Evolutionary conservation across 2,888 invertebrate genomes (phyloP).

Genomic region (Schizotus pectinicornis): DNA sequence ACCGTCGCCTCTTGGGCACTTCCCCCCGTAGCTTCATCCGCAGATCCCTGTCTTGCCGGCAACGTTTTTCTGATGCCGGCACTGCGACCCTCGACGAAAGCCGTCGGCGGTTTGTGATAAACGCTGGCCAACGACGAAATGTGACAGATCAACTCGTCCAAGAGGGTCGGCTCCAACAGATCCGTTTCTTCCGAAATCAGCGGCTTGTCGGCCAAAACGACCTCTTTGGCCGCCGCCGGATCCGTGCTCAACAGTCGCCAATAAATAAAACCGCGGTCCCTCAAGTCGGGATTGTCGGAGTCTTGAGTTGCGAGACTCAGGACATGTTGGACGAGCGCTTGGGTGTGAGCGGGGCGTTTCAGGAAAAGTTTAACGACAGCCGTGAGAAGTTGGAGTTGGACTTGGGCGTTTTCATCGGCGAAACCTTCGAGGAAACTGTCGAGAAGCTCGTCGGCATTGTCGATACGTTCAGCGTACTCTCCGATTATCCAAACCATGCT

Average conservation of each 20-base stretch:
- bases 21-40: slow-evolving; percentile 52
- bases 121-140: slow-evolving; percentile 96
- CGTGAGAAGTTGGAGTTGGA: slow-evolving; percentile 92
- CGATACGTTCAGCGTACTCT: slow-evolving; percentile 99
- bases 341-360: slow-evolving; percentile 97
- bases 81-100: slow-evolving; percentile 90
- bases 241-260: slow-evolving; percentile 98
- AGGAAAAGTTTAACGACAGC: slow-evolving; percentile 98
- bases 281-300: slow-evolving; percentile 97
- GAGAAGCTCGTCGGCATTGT: slow-evolving; percentile 97
- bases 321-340: slow-evolving; percentile 97
- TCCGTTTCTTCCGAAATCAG: slow-evolving; percentile 99
- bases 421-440: slow-evolving; percentile 94
- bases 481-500: slow-evolving; percentile 97
- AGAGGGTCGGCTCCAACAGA: slow-evolving; percentile 92
- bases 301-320: slow-evolving; percentile 88
- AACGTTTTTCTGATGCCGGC: slow-evolving; percentile 76
- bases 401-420: slow-evolving; percentile 56
- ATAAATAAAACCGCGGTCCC: slow-evolving; percentile 99
- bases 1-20: slow-evolving; percentile 62
- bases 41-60: slow-evolving; percentile 68
- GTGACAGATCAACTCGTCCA: slow-evolving; percentile 98
- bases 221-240: slow-evolving; percentile 98
- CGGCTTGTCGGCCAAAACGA: slow-evolving; percentile 98
- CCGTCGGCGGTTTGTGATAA: slow-evolving; percentile 98